These are phyloP conservation scores for Dromococcyx pavoninus DNA, from an alignment of 2,797 vertebrate genomes.

Conservation along the genomic window DNA sequence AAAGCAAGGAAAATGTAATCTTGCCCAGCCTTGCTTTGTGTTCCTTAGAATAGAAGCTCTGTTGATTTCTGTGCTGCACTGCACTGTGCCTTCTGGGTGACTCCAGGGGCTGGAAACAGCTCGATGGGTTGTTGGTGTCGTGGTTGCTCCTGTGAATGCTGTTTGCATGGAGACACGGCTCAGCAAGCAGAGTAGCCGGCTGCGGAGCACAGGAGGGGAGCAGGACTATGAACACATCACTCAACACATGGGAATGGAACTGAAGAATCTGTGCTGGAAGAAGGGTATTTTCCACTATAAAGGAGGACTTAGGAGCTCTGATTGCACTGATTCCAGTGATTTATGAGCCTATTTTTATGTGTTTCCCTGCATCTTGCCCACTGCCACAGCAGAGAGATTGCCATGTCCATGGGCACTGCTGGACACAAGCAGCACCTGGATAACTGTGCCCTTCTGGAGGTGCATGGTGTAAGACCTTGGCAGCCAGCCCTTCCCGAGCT, in stretches of 20 bases:
- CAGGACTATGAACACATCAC: not conserved
- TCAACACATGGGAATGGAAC: not conserved
- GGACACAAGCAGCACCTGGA: not conserved
- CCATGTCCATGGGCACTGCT: not conserved
- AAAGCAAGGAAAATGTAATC: not conserved
- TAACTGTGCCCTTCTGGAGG: not conserved
- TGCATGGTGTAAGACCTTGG: rapidly evolving
- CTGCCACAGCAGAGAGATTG: not conserved
- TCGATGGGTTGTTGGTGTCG: not conserved
- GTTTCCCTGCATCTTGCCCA: not conserved
- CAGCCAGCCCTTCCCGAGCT: not conserved
- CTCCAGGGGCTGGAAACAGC: not conserved
- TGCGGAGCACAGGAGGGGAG: not conserved
- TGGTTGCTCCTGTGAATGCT: too few relatives aligned
- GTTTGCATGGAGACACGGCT: not conserved
- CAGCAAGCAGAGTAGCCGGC: rapidly evolving
- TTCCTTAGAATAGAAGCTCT: not conserved
- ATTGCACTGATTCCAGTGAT: not conserved
- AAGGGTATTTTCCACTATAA: not conserved
- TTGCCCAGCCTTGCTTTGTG: not conserved
- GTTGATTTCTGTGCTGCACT: not conserved
- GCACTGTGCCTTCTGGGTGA: not conserved
- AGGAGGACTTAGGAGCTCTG: not conserved
- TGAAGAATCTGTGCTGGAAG: not conserved
- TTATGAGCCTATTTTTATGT: not conserved